Percentiles rank a stretch among this genome's conserved stretches.
Evolutionary conservation across 2,888 invertebrate species (phyloP).

Genomic region (Amitus sp.): DNA sequence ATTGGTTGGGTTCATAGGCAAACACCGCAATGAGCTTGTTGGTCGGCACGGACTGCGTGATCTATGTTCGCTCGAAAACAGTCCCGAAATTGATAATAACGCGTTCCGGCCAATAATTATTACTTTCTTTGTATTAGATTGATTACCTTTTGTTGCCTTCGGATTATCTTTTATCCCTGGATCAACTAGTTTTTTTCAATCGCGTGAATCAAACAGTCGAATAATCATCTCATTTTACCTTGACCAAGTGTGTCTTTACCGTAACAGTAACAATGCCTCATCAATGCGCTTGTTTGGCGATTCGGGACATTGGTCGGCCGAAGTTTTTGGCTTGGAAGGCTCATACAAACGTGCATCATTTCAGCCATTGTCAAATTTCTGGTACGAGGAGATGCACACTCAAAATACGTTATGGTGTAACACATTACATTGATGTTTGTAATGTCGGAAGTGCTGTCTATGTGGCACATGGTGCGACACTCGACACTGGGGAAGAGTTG

Average conservation of each 20-base stretch:
- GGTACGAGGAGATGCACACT: constrained; percentile 11
- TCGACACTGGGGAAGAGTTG: constrained; percentile 34
- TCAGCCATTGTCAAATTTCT: constrained; percentile 16
- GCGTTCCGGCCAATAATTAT: constrained; percentile 6
- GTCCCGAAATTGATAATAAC: constrained; percentile 14
- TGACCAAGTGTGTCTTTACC: too few species aligned
- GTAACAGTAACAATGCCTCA: too few species aligned
- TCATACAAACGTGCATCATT: constrained; percentile 2
- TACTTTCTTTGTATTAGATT: constrained; percentile 2
- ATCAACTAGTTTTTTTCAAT: background rate
- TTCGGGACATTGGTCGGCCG: background rate
- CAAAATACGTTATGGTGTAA: constrained; percentile 11
- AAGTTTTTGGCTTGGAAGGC: background rate
- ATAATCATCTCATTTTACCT: too few species aligned
- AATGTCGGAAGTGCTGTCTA: constrained; percentile 41
- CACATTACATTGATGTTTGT: constrained; percentile 15
- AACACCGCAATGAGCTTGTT: constrained; percentile 19
- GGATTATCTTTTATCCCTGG: background rate
- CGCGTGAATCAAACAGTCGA: background rate
- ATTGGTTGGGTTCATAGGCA: constrained; percentile 14
- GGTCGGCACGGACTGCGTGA: constrained; percentile 6
- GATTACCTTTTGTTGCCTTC: background rate
- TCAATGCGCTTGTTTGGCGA: background rate
- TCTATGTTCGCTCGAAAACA: constrained; percentile 11
- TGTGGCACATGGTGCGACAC: constrained; percentile 38